Percentiles rank a stretch among this genome's conserved stretches.
phyloP scores from a whole-genome alignment of 2,797 vertebrate species.

The Arnoldichthys spilopterus region DNA sequence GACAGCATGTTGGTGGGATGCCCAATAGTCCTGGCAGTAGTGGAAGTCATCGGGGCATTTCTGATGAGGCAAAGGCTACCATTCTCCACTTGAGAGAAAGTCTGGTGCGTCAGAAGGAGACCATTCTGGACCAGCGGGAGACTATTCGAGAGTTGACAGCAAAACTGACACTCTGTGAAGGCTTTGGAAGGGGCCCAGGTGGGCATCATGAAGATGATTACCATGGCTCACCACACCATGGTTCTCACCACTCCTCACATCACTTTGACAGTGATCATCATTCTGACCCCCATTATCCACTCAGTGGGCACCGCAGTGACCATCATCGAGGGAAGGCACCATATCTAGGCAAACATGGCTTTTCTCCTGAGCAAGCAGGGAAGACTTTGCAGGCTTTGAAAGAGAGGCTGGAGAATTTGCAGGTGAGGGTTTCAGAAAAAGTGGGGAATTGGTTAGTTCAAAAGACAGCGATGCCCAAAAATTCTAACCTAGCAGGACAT shows the following conservation, averaged over 20 bases:
- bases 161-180: constrained; percentile 83
- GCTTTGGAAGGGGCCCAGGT: constrained; percentile 67
- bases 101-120: constrained; percentile 84
- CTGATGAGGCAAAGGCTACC: constrained; percentile 83
- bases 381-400: constrained; percentile 82
- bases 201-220: constrained; percentile 69
- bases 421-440: constrained; percentile 69
- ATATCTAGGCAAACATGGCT: constrained; percentile 65
- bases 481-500: too few relatives aligned
- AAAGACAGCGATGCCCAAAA: not conserved
- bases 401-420: constrained; percentile 81
- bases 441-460: not conserved
- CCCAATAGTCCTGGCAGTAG: constrained; percentile 39
- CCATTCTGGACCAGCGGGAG: constrained; percentile 83
- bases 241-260: constrained; percentile 51
- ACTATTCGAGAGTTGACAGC: constrained; percentile 84
- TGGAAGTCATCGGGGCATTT: constrained; percentile 63
- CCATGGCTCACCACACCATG: constrained; percentile 55
- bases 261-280: constrained; percentile 65
- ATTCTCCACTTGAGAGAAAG: constrained; percentile 85
- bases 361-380: constrained; percentile 78
- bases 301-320: constrained; percentile 58
- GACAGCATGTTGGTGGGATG: constrained; percentile 45
- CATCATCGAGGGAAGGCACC: constrained; percentile 67
- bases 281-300: constrained; percentile 66